Evolutionary conservation across 2,888 invertebrate species (phyloP).

Genomic region (Harmothoe impar): DNA sequence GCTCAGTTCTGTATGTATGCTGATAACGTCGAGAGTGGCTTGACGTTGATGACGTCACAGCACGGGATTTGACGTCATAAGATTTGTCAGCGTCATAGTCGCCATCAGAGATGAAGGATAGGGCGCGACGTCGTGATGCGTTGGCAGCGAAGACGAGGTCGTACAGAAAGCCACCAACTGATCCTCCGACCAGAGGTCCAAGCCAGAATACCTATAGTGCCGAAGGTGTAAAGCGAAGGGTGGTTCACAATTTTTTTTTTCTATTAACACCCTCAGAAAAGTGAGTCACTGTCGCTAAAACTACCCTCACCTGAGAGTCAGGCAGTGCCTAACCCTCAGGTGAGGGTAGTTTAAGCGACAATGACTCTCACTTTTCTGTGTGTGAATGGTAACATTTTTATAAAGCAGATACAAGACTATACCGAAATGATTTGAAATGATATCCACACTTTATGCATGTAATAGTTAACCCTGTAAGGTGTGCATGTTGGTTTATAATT

Average conservation of each 20-base stretch:
- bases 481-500: too few relatives aligned
- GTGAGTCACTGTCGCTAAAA: too few relatives aligned
- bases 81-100: conserved; percentile 21
- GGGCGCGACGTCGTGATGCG: background rate
- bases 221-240: too few relatives aligned
- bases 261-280: too few relatives aligned
- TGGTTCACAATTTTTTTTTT: background rate
- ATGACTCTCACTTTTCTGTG: too few relatives aligned
- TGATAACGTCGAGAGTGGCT: background rate
- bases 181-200: conserved; percentile 46
- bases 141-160: conserved; percentile 45
- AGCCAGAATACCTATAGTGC: conserved; percentile 52
- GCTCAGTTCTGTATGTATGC: background rate
- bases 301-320: too few relatives aligned
- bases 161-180: conserved; percentile 50
- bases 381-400: background rate
- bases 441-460: too few relatives aligned
- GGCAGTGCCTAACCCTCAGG: too few relatives aligned
- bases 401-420: background rate
- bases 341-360: too few relatives aligned
- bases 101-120: conserved; percentile 32
- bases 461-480: too few relatives aligned
- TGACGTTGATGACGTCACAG: background rate
- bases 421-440: too few relatives aligned
- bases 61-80: background rate